A percentile compares a stretch with the other conserved stretches of the same genome.
Evolutionary conservation across 2,113 vertebrate genomes (phyloP).

Genomic region (Anseranas semipalmata): DNA sequence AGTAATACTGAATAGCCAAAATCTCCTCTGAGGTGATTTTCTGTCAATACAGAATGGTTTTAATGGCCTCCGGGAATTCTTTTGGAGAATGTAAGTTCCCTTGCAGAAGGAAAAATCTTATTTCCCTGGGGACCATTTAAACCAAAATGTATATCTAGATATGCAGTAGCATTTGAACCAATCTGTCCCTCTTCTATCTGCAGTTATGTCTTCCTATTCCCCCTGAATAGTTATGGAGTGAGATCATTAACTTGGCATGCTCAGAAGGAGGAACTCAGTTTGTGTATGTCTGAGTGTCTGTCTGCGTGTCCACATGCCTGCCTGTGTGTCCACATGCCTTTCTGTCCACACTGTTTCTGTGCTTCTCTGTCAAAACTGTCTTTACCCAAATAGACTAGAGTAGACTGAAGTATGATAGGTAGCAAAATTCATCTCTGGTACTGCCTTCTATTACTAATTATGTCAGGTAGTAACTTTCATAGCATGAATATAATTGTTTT

Average conservation of each 20-base stretch:
- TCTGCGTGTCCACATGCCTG: no score
- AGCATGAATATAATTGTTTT: background rate
- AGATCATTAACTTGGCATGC: rapidly evolving
- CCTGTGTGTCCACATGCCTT: background rate
- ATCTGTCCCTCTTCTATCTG: background rate
- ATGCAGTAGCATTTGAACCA: background rate
- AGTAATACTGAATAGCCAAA: background rate
- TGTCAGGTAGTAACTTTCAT: background rate
- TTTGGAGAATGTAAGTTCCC: background rate
- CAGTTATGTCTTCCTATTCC: background rate
- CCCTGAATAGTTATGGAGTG: background rate
- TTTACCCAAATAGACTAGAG: background rate
- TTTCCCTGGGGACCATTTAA: background rate
- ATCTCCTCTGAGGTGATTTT: background rate
- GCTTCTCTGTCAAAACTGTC: background rate
- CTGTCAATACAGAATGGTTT: background rate
- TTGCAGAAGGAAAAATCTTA: background rate
- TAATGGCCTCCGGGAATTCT: background rate
- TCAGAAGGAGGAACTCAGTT: background rate
- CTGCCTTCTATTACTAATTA: background rate
- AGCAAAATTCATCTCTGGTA: background rate
- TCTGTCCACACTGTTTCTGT: no score
- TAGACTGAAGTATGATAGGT: background rate
- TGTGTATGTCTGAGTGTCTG: background rate
- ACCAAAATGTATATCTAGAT: background rate